Evolutionary conservation across 2,113 vertebrate genomes (phyloP).

Genomic region (Terrapene triunguis): DNA sequence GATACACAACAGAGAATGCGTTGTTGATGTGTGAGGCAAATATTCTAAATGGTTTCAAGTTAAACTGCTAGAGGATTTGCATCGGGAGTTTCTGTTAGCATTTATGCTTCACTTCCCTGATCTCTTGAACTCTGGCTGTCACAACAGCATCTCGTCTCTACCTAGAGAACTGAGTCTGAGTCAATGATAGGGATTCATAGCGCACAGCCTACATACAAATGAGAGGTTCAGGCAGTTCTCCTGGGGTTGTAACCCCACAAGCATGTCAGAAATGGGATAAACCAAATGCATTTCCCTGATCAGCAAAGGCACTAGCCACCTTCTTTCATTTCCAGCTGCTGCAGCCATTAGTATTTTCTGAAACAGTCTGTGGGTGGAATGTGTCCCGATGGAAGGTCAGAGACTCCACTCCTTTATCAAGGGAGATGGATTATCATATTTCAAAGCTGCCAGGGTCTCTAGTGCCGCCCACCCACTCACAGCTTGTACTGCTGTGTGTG

Average conservation of each 20-base stretch:
- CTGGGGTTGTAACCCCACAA: not conserved
- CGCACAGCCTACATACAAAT: not conserved
- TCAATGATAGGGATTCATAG: not conserved
- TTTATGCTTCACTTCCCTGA: not conserved
- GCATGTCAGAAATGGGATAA: not conserved
- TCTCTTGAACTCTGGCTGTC: not conserved
- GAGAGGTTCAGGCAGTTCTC: not conserved
- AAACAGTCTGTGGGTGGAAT: not conserved
- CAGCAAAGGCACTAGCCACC: not conserved
- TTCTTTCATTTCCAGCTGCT: not conserved
- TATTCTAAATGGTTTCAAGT: not conserved
- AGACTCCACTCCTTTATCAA: not conserved
- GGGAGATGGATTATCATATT: not conserved
- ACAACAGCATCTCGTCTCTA: not conserved
- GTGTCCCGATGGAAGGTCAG: accelerated
- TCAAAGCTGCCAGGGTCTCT: not conserved
- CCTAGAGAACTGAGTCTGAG: not conserved
- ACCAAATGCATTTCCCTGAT: not conserved
- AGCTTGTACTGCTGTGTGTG: accelerated
- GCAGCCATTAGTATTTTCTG: not conserved
- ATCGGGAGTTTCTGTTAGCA: not conserved
- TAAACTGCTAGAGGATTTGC: not conserved
- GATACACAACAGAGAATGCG: not conserved
- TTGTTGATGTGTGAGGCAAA: not conserved
- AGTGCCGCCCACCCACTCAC: not conserved